Evolutionary conservation across 2,797 vertebrate genomes (phyloP), one percentile per base, ranked within the genome.

Genomic region (Chaetodon trifasciatus): DNA sequence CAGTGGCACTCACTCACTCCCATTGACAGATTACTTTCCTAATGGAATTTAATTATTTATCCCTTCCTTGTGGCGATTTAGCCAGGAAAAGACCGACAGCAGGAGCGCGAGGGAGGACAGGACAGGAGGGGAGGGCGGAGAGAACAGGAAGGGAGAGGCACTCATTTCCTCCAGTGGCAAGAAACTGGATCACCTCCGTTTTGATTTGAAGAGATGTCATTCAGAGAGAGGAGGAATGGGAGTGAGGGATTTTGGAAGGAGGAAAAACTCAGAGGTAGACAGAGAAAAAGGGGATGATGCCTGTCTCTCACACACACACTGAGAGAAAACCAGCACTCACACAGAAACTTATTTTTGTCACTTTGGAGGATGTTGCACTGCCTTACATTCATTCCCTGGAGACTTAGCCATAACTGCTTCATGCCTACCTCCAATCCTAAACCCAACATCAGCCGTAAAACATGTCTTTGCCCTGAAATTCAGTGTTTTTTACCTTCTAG

Each of bases 21-120:
- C 88, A 92, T 93, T 96, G 95, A 96, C 94, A 94, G 95, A 96
- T 96, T 94, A 96, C 94, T 93, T 92, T 94, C 91, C 94, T 96
- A 96, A 96, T 96, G 95, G 94, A 96, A 96, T 96, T 96, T 96
- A 96, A 96, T 96, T 95, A 96, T 96, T 96, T 92, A 96, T 93
- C 89, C 86, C 89, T 94, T 95, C 95, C 95, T 94, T 76, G 35
- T 94, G 94, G 93, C 91, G 78, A 94, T 95, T 94, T 93, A 89
- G 91, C 94, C 90, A 91, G 89, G 94, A 95, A 95, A 95, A 94
- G 94, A 94, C 89, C 83, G 87, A 91, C 89, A 88, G 88, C 62
- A 74, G 82, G 85, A 85, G 88, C 81, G 76, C 50, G 82, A 76
- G 79, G 83, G 84, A 89, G 89, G 85, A 84, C 78, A 87, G 84